Evolutionary conservation across 1,140 invertebrate genomes (phyloP).

Genomic region (Caligus rogercresseyi): DNA sequence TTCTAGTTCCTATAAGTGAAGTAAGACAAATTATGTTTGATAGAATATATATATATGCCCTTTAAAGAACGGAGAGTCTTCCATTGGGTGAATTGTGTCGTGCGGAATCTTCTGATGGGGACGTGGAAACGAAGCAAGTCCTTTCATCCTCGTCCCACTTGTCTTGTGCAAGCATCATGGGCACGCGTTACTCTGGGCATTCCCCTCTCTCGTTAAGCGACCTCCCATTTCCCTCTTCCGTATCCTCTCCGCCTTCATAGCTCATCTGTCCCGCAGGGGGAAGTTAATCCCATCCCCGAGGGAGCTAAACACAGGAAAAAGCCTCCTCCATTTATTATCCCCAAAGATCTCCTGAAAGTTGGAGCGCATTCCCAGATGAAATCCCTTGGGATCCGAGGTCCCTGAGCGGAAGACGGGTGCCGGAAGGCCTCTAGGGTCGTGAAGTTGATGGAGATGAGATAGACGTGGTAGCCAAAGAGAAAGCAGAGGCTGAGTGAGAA

Average conservation of each 20-base stretch:
- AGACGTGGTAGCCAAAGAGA: constrained; percentile 87
- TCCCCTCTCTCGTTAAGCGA: no score
- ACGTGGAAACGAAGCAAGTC: background rate
- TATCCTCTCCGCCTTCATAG: background rate
- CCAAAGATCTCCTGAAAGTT: constrained; percentile 95
- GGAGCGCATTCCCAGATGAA: constrained; percentile 66
- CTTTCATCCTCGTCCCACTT: background rate
- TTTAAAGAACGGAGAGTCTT: background rate
- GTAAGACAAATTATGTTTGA: no score
- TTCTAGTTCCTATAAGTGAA: no score
- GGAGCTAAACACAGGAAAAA: constrained; percentile 75
- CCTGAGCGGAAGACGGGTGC: background rate
- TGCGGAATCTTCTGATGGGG: background rate
- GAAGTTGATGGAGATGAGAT: constrained; percentile 76
- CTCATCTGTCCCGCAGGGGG: background rate
- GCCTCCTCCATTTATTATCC: constrained; percentile 39
- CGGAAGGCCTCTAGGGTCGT: constrained; percentile 18
- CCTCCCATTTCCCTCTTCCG: background rate
- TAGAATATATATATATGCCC: no score
- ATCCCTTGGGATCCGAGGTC: constrained; percentile 86
- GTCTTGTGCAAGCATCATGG: background rate
- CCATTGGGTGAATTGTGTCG: background rate
- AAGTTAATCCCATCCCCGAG: constrained; percentile 17
- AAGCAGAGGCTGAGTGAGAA: constrained; percentile 87
- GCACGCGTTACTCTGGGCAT: background rate